Evolutionary conservation across 2,113 vertebrate genomes (phyloP).

Genomic region (Pyxicephalus adspersus): DNA sequence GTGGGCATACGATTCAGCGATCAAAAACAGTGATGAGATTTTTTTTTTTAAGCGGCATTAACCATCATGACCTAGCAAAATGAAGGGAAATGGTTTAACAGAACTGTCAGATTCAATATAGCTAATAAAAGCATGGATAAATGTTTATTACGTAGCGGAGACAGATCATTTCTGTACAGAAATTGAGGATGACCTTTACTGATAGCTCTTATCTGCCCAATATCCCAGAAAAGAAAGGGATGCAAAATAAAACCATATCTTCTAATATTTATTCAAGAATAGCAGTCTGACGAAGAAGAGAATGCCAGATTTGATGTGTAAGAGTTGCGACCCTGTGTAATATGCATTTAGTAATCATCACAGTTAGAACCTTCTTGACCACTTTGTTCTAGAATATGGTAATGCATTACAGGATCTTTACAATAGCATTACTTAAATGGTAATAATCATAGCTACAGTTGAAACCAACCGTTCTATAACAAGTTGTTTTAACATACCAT

Average conservation of each 20-base stretch:
- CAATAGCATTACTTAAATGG: too few relatives aligned
- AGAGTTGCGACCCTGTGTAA: not conserved
- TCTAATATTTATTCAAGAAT: slow-evolving; percentile 71
- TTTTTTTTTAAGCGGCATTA: slow-evolving; percentile 88
- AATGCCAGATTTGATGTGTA: slow-evolving; percentile 53
- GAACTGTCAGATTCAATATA: slow-evolving; percentile 99
- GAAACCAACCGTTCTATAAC: too few relatives aligned
- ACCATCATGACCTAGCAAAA: slow-evolving; percentile 92
- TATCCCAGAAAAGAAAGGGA: slow-evolving; percentile 78
- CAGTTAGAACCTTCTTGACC: not conserved
- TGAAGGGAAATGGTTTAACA: slow-evolving; percentile 96
- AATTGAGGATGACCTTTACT: slow-evolving; percentile 99
- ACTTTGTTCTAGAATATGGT: not conserved
- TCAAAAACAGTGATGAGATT: slow-evolving; percentile 86
- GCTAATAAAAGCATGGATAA: slow-evolving; percentile 98
- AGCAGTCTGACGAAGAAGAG: slow-evolving; percentile 66
- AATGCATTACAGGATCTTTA: not conserved
- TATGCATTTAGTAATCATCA: slow-evolving; percentile 22
- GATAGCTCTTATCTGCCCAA: slow-evolving; percentile 91
- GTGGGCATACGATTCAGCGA: slow-evolving; percentile 76
- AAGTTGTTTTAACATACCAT: too few relatives aligned
- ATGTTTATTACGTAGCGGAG: slow-evolving; percentile 98
- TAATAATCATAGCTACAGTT: too few relatives aligned
- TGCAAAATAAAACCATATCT: slow-evolving; percentile 63
- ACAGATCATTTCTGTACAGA: slow-evolving; percentile 99